Percentiles rank a stretch among this genome's conserved stretches.
These are phyloP conservation scores for Pogonus chalceus DNA, from an alignment of 1,140 invertebrate species.

Conservation along the genomic window DNA sequence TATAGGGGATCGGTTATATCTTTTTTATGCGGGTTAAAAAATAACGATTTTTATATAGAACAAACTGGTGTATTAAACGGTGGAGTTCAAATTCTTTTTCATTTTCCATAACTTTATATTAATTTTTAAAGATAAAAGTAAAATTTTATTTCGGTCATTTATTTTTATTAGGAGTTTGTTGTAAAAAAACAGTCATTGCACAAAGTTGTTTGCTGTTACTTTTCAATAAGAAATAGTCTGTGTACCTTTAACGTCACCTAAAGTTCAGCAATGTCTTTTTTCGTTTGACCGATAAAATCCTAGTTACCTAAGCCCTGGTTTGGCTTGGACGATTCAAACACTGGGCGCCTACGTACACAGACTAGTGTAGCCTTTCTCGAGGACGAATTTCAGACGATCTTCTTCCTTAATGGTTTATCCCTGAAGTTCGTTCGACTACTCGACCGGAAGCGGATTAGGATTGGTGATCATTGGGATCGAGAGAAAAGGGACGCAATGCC, in stretches of 20 bases:
- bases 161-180: no score
- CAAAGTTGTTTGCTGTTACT: background rate
- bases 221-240: background rate
- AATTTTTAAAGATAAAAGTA: no score
- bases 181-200: no score
- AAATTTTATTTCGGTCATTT: no score
- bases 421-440: background rate
- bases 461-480: background rate
- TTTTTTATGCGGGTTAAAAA: no score
- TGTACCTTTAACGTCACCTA: background rate
- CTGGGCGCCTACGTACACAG: background rate
- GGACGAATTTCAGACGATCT: background rate
- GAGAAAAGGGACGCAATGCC: no score
- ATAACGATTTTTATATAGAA: no score
- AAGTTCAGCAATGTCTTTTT: background rate
- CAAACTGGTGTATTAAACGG: no score
- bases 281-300: constrained; percentile 6
- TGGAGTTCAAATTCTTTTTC: no score
- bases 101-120: no score
- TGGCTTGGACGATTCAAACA: background rate
- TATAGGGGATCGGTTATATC: no score
- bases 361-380: background rate
- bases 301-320: background rate
- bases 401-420: constrained; percentile 1
- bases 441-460: constrained; percentile 1